phyloP scores from a whole-genome alignment of 1,140 invertebrate genomes.

The Plodia interpunctella region DNA sequence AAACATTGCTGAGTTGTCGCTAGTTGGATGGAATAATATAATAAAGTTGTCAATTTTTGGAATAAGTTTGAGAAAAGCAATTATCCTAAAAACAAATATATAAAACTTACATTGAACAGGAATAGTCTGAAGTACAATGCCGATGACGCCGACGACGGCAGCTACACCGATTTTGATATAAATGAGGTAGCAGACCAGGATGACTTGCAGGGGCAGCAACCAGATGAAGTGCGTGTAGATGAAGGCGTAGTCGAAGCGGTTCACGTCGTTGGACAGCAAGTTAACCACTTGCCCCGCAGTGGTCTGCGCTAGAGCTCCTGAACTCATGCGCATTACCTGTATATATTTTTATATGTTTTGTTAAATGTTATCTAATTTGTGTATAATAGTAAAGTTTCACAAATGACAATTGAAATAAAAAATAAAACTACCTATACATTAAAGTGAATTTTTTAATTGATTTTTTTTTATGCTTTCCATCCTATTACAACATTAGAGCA shows the following conservation, averaged over 20 bases:
- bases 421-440: too few species aligned
- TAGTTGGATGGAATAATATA: too few species aligned
- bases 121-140: conserved; percentile 80
- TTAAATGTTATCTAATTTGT: too few species aligned
- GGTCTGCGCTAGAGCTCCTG: conserved; percentile 83
- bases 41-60: too few species aligned
- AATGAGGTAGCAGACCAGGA: conserved; percentile 83
- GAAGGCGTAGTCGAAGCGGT: conserved; percentile 81
- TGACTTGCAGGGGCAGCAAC: conserved; percentile 84
- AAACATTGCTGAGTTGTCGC: too few species aligned
- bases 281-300: conserved; percentile 91
- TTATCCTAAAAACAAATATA: too few species aligned
- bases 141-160: conserved; percentile 84
- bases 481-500: too few species aligned
- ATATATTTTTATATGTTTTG: conserved; percentile 12
- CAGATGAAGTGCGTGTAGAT: conserved; percentile 82
- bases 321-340: conserved; percentile 80
- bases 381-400: too few species aligned
- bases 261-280: conserved; percentile 89
- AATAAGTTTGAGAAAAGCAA: too few species aligned
- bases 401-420: too few species aligned
- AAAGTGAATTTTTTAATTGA: too few species aligned
- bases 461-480: too few species aligned
- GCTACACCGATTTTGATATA: conserved; percentile 84
- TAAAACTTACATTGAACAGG: conserved; percentile 80